A percentile compares a stretch with the other conserved stretches of the same genome.
Conservation (phyloP, 2,888 invertebrate genomes). For the Magallana nippona region DNA sequence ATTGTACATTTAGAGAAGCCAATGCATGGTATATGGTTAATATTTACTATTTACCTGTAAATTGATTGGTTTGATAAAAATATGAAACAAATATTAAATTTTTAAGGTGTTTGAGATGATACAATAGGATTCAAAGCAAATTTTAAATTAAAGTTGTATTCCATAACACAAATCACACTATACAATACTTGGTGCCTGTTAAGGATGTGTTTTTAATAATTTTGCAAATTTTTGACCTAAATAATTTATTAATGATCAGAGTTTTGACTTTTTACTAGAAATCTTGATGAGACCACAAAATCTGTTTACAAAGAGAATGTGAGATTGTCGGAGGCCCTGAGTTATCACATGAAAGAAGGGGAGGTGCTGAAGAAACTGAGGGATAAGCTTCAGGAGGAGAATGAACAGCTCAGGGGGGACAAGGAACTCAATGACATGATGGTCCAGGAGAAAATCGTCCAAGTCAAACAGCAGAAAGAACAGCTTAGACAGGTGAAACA, state of each 20-base stretch:
- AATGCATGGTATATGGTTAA: neutral
- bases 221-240: too few relatives aligned
- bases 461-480: slow-evolving; percentile 73
- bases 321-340: slow-evolving; percentile 76
- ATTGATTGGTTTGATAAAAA: too few relatives aligned
- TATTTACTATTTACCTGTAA: too few relatives aligned
- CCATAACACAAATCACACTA: too few relatives aligned
- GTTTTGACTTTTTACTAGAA: slow-evolving; percentile 58
- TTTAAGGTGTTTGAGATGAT: too few relatives aligned
- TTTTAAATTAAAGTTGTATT: too few relatives aligned
- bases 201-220: too few relatives aligned
- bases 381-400: slow-evolving; percentile 70
- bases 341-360: slow-evolving; percentile 77
- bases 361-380: slow-evolving; percentile 74
- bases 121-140: too few relatives aligned
- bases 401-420: slow-evolving; percentile 70
- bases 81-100: too few relatives aligned
- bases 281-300: slow-evolving; percentile 79
- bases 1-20: too few relatives aligned
- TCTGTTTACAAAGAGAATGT: slow-evolving; percentile 80
- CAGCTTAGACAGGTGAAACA: slow-evolving; percentile 72
- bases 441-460: slow-evolving; percentile 77
- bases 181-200: too few relatives aligned
- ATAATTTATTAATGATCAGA: neutral
- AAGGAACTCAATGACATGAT: slow-evolving; percentile 76